Evolutionary conservation across 2,888 invertebrate genomes (phyloP), one percentile per base, ranked within the genome.

Genomic region (Aphrophora alni): DNA sequence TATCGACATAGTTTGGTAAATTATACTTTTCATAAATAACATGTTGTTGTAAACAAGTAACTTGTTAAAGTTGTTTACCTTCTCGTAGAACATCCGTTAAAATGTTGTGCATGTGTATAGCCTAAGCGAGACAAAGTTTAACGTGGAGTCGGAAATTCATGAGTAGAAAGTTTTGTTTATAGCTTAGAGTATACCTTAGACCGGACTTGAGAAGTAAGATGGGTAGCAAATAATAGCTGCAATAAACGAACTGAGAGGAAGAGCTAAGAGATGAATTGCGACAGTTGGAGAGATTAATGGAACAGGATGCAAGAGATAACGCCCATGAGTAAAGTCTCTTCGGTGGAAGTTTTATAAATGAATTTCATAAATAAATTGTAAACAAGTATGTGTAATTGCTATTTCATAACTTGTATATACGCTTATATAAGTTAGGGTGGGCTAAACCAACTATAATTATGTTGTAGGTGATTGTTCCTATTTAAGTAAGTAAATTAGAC

Each of bases 151-250:
- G 59, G 59, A 59, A 59, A 59, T 59, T 59, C 59, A 59, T 21
- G 59, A 59, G 59, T 59, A 59, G 59, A 59, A 59, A 59, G 59
- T 59, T 59, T 59, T 12, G 59, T 59, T 59, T 59, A 59, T 59
- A 2, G 59, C 59, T 21, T 4, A 21, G 59, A 59, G 59, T 59
- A 5, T 59, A 59, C 59, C 59, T 59, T 59, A 59, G 59, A 59
- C 59, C 59, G 59, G 59, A 59, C 59, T 59, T 59, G 59, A 59
- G 59, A 59, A 59, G 59, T 21, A 59, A 59, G 59, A 59, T 14
- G 59, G 59, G 59, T 59, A 59, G 59, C 59, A 59, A 59, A 59
- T 59, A 59, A 59, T 59, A 59, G 59, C 59, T 3, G 59, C 59
- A 59, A 59, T 59, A 59, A 59, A 59, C 59, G 59, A 59, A 59